These are phyloP conservation scores for Ammodytes marinus DNA, from an alignment of 2,113 vertebrate genomes.

Conservation along the genomic window DNA sequence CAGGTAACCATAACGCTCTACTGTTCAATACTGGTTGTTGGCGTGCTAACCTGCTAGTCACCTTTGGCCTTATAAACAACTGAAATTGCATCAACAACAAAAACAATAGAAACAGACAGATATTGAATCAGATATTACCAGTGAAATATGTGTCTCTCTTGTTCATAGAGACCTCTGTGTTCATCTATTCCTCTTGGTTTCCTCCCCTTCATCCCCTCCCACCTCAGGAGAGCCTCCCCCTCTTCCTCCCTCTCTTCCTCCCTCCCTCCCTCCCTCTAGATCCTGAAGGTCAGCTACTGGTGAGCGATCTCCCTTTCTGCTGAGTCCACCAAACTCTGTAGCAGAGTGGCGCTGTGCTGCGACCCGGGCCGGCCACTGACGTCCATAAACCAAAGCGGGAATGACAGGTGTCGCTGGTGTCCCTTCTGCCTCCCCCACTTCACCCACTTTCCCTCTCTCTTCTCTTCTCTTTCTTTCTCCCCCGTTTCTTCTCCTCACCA, in stretches of 20 bases:
- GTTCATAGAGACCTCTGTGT: neutral
- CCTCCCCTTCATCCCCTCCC: too few relatives aligned
- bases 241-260: neutral
- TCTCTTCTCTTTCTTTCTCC: neutral
- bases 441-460: conserved; percentile 25
- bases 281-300: conserved; percentile 79
- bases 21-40: neutral
- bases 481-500: conserved; percentile 3
- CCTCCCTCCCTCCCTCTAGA: neutral
- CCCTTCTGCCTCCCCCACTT: conserved; percentile 42
- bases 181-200: too few relatives aligned
- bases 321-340: conserved; percentile 72
- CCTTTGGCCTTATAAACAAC: neutral
- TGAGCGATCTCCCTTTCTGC: conserved; percentile 76
- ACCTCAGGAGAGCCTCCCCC: neutral
- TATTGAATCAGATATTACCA: too few relatives aligned
- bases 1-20: neutral
- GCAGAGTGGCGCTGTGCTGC: conserved; percentile 48
- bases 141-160: neutral
- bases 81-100: neutral
- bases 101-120: neutral
- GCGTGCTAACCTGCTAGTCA: neutral
- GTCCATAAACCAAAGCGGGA: conserved; percentile 86
- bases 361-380: conserved; percentile 75
- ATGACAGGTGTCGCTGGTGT: conserved; percentile 86